Conservation (phyloP, 2,113 vertebrate species). For the Cheilinus undulatus region DNA sequence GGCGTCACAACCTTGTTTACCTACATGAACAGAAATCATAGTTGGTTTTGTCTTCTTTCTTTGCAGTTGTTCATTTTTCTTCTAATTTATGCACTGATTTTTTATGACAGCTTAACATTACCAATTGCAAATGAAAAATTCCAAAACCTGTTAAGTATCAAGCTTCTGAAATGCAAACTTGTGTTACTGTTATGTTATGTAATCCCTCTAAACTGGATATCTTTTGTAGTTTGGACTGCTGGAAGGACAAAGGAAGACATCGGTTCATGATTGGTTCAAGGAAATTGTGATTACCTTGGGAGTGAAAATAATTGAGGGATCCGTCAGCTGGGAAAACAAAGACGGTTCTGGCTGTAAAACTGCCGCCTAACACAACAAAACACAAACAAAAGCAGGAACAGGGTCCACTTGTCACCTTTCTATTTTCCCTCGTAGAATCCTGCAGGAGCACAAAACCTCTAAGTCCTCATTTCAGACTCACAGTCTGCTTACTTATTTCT, state of each 20-base stretch:
- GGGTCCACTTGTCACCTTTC: neutral
- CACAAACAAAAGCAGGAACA: conserved; percentile 12
- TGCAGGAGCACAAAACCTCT: neutral
- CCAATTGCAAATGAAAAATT: neutral
- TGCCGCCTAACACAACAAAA: neutral
- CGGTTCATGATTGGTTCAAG: neutral
- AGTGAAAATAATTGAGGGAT: too few species aligned
- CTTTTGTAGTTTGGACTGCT: neutral
- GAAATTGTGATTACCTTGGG: neutral
- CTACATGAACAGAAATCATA: too few species aligned
- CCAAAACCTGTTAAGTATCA: neutral
- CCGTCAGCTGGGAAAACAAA: neutral
- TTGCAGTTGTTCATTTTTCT: too few species aligned
- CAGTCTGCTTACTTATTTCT: neutral
- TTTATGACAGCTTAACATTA: too few species aligned
- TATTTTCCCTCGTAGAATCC: neutral
- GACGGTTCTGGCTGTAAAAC: neutral
- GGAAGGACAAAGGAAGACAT: neutral
- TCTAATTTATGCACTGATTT: too few species aligned
- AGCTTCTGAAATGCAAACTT: neutral
- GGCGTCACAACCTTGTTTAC: too few species aligned
- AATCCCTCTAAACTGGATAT: neutral
- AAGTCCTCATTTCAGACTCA: too few species aligned
- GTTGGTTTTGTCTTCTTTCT: too few species aligned
- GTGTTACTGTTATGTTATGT: neutral